These are phyloP conservation scores for Tragopan temminckii DNA, from an alignment of 2,797 vertebrate species.

Conservation along the genomic window DNA sequence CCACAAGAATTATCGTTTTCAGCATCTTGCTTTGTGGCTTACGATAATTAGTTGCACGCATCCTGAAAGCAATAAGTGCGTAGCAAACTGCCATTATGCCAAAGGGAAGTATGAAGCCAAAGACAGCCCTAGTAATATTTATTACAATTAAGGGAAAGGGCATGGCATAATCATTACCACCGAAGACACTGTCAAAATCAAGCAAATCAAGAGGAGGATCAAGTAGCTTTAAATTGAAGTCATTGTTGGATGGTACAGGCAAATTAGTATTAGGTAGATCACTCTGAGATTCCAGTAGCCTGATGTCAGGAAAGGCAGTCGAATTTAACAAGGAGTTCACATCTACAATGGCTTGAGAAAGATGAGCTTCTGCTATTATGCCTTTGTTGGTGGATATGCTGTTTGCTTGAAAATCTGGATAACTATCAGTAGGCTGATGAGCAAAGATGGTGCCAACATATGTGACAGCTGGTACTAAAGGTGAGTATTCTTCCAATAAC, in stretches of 20 bases:
- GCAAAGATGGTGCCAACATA: not conserved
- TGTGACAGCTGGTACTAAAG: not conserved
- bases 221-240: not conserved
- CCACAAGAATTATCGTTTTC: constrained; percentile 34
- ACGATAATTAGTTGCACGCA: not conserved
- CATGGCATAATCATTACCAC: not conserved
- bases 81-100: constrained; percentile 75
- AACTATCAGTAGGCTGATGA: not conserved
- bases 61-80: constrained; percentile 34
- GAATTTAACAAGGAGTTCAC: not conserved
- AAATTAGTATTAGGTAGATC: not conserved
- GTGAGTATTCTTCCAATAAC: not conserved
- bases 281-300: not conserved
- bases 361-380: too few relatives aligned
- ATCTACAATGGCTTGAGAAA: not conserved
- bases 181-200: not conserved
- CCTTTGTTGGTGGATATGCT: not conserved
- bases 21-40: constrained; percentile 65
- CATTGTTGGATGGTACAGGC: not conserved
- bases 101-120: constrained; percentile 79
- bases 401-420: not conserved
- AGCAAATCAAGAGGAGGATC: not conserved
- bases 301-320: not conserved
- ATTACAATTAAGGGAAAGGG: not conserved
- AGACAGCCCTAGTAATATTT: constrained; percentile 55